Evolutionary conservation across 2,888 invertebrate genomes (phyloP), one percentile per base, ranked within the genome.

Genomic region (Synanthedon vespiformis): DNA sequence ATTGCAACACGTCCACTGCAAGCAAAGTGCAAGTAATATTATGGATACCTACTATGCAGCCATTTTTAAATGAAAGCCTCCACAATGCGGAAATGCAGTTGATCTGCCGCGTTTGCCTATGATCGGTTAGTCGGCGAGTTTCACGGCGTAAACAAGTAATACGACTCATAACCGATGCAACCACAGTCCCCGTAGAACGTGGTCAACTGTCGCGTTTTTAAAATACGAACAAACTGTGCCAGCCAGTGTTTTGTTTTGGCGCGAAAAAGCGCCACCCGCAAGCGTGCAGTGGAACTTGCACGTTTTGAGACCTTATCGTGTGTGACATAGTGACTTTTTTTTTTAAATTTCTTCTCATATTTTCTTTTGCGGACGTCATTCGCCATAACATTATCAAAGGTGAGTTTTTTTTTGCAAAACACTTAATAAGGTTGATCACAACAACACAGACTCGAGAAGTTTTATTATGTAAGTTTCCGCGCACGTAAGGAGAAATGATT

Each of bases 171-270:
- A 77, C 77, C 83, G 83, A 82, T 73, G 68, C 67, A 74, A 81
- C 84, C 85, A 80, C 81, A 62, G 78, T 61, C 72, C 76, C 73
- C 56, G 57, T 53, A 71, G 77, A 70, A 83, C 85, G 86, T 84
- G 84, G 84, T 82, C 62, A 59, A 63, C 69, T 12, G 40, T 16
- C 27, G 16, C 48, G 54, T 53, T 55, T 52, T 56, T 47, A 51
- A 52, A 53, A 52, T 10, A 34, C 34, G 34, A 34, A 34, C 10
- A 34, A 34, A 34, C 34, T 34, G 34, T 34, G 34, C 34, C 34
- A 56, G 54, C 55, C 56, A 58, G 57, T 55, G 56, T 52, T 41
- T 57, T 71, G 68, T 66, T 72, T 56, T 56, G 61, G 68, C 65
- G 72, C 70, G 67, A 65, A 60, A 56, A 63, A 57, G 73, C 76